Evolutionary conservation across 2,797 vertebrate genomes (phyloP), one percentile per base, ranked within the genome.

Genomic region (Mus minutoides): DNA sequence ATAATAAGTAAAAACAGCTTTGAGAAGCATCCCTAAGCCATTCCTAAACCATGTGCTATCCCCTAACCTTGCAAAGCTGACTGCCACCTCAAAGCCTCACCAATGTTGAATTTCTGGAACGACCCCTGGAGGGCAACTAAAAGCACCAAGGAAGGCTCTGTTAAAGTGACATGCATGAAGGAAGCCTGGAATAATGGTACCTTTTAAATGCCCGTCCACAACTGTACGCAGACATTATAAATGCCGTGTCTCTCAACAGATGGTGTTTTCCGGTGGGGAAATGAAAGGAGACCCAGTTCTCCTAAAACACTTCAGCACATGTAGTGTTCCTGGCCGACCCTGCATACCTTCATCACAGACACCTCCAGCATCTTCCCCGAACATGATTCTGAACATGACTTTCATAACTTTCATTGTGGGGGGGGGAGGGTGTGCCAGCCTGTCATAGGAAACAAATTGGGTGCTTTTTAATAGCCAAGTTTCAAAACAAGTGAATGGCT

Each of bases 1-100:
- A 71, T 13, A 3, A 73, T 96, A 84, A 96, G 71, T 93, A 67
- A 92, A 95, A 96, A 80, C 84, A 94, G 84, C 87, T 94, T 95
- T 46, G 22, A 60, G 76, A 79, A 22, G 19, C 31, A 91, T 69
- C 90, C n/a, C 62, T 31, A 69, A 78, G 64, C 31, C 91, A 92
- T 80, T 58, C 67, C 37, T 52, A 82, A 85, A 89, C 90, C 78
- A 76, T 49, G 75, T 64, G 83, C 58, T 79, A 84, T 37, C 52
- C 92, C 37, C 85, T 52, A 62, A 19, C 40, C 52, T 40, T 94
- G 64, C 73, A 90, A 92, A 83, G 52, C 29, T 1, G 2, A 75
- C 0, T 78, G 71, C 82, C 60, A 82, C 77, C 86, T 90, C 90
- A 77, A 88, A 52, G 62, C 62, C 46, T 40, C 79, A 90, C 40